Evolutionary conservation across 2,797 vertebrate genomes (phyloP).

Genomic region (Acipenser transmontanus): DNA sequence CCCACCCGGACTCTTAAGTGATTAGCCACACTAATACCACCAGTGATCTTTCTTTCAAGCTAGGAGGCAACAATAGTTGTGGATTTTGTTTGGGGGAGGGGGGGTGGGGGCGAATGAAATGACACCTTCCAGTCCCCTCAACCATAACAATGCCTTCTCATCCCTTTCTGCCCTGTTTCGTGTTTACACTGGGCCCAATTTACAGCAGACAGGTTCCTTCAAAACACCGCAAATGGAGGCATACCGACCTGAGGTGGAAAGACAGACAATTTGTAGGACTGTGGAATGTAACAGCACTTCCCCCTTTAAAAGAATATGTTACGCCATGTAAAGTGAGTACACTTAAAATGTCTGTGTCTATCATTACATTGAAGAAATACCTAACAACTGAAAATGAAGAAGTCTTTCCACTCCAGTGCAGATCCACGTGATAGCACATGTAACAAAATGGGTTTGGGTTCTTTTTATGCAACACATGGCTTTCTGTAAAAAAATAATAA

Average conservation of each 20-base stretch:
- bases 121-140: constrained; percentile 42
- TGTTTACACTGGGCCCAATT: constrained; percentile 28
- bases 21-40: constrained; percentile 50
- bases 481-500: too few species aligned
- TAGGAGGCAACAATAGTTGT: constrained; percentile 26
- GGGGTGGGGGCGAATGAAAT: constrained; percentile 23
- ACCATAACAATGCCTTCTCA: constrained; percentile 18
- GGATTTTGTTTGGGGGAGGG: constrained; percentile 34
- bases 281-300: too few species aligned
- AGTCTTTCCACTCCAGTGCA: constrained; percentile 32
- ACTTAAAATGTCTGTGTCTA: too few species aligned
- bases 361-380: constrained; percentile 5
- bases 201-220: constrained; percentile 23
- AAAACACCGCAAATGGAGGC: too few species aligned
- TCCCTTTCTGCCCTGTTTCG: constrained; percentile 22
- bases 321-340: too few species aligned
- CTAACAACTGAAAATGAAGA: constrained; percentile 6
- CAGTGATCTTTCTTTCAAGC: constrained; percentile 45
- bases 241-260: too few species aligned
- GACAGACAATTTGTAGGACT: too few species aligned
- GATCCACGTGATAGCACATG: constrained; percentile 7
- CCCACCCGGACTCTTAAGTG: constrained; percentile 35
- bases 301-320: too few species aligned
- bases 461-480: too few species aligned
- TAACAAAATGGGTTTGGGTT: not conserved